Percentiles rank a stretch among this genome's conserved stretches.
Evolutionary conservation across 1,140 invertebrate species (phyloP).

Genomic region (Hylaeus volcanicus): DNA sequence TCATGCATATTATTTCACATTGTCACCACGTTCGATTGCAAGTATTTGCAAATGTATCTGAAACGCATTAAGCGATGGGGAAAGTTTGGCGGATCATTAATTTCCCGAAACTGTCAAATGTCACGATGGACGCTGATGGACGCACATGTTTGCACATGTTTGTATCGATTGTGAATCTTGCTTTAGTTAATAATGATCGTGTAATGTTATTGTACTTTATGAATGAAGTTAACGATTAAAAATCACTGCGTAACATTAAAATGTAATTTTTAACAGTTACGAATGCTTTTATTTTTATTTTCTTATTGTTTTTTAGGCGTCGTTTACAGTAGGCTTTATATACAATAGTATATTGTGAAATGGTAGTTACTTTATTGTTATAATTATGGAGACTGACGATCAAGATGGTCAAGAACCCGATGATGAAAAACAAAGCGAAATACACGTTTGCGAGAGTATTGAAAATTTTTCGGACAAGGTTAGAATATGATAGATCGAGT

Average conservation of each 20-base stretch:
- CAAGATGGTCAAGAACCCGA: neutral
- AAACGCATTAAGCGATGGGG: neutral
- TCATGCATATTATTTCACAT: too few species aligned
- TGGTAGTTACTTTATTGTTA: neutral
- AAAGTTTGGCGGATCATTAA: neutral
- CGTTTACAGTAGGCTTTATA: neutral
- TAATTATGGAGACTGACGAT: constrained; percentile 25
- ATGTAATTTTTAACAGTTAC: neutral
- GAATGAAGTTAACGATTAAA: neutral
- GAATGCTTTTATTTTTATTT: neutral
- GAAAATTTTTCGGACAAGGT: constrained; percentile 25
- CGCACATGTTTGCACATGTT: neutral
- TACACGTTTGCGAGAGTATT: neutral
- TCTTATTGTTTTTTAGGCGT: neutral
- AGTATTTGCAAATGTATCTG: neutral
- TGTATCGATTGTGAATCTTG: neutral
- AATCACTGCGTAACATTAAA: neutral
- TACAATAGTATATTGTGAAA: neutral
- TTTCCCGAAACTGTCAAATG: neutral
- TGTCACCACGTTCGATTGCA: neutral
- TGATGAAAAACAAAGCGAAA: constrained; percentile 3
- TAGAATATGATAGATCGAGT: neutral
- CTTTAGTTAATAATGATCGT: neutral
- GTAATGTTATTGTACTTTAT: neutral
- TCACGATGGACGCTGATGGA: too few species aligned